Conservation (phyloP, 2,113 vertebrate species). For the Malurus cyaneus region DNA sequence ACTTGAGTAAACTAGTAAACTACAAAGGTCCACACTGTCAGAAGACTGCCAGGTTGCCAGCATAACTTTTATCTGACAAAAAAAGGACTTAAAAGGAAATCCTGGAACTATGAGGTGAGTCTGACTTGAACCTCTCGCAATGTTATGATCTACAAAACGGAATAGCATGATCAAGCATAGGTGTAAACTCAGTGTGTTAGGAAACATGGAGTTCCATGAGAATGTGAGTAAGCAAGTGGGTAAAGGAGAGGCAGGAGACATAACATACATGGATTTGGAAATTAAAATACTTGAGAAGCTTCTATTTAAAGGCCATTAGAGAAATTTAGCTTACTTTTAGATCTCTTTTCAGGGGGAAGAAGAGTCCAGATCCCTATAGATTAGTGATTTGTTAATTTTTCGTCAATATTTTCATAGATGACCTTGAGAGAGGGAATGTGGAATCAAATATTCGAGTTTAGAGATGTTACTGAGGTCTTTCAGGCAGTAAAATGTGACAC, state of each 20-base stretch:
- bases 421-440: neutral
- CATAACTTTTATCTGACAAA: neutral
- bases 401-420: neutral
- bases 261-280: neutral
- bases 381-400: neutral
- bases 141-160: neutral
- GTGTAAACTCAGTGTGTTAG: neutral
- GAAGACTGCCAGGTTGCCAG: neutral
- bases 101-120: fast-evolving
- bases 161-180: neutral
- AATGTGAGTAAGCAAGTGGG: neutral
- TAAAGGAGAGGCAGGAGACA: neutral
- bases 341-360: neutral
- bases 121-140: neutral
- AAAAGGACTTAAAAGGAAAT: neutral
- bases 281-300: neutral
- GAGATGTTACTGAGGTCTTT: neutral
- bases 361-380: neutral
- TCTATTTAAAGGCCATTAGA: neutral
- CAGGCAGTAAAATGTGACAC: neutral
- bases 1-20: neutral
- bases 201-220: neutral
- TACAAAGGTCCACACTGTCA: neutral
- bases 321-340: neutral
- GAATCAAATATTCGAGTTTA: neutral